These are phyloP conservation scores for Sarcophaga subvicina DNA, from an alignment of 2,888 invertebrate genomes.

Conservation along the genomic window DNA sequence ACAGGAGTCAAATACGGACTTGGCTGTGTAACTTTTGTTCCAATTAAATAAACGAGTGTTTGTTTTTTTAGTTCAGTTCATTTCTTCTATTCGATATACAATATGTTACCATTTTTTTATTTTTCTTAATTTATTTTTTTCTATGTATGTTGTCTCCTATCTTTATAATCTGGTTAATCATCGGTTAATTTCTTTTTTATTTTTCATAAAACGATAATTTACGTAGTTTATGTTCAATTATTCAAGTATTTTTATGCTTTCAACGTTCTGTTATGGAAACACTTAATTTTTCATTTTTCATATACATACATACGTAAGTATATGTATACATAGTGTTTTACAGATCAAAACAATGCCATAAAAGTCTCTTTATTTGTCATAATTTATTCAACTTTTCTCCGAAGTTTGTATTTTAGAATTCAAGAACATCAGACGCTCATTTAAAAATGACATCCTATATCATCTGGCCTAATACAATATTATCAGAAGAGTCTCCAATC, in stretches of 20 bases:
- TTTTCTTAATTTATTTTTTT: not conserved
- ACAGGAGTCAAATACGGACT: slow-evolving; percentile 61
- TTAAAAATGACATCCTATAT: too few species aligned
- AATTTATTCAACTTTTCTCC: not conserved
- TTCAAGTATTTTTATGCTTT: slow-evolving; percentile 18
- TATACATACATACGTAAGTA: too few species aligned
- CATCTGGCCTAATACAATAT: too few species aligned
- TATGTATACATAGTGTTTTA: too few species aligned
- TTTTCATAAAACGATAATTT: slow-evolving; percentile 8
- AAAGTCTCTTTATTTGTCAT: not conserved
- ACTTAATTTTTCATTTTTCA: too few species aligned
- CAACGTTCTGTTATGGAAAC: not conserved
- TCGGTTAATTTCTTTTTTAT: not conserved
- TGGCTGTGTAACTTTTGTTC: slow-evolving; percentile 49
- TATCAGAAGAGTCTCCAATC: too few species aligned
- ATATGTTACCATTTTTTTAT: too few species aligned
- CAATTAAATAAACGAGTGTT: slow-evolving; percentile 56
- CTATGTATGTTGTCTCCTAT: not conserved
- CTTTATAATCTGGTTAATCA: slow-evolving; percentile 31
- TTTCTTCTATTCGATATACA: not conserved
- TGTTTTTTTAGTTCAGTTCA: slow-evolving; percentile 28
- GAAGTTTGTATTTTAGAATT: not conserved
- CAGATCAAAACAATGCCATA: not conserved
- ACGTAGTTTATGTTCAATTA: slow-evolving; percentile 14
- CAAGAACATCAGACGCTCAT: too few species aligned